Base-by-base conservation (phyloP, 2,888 invertebrate genomes). In the Tanypteryx hageni region DNA sequence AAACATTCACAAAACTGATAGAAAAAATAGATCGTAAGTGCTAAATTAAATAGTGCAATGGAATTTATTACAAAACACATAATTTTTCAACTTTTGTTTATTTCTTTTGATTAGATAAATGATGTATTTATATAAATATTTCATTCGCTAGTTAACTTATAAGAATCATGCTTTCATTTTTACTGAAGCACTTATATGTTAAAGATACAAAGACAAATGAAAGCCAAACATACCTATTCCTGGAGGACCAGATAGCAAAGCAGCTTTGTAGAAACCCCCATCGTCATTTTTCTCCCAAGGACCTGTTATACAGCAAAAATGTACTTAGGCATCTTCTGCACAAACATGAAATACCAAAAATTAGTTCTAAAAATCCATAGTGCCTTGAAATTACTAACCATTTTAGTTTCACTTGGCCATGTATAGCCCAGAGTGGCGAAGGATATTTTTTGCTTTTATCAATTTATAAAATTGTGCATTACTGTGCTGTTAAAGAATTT, bases 191-290 rank as follows among this genome's bases (percentile, higher is more conserved):
- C 11, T 3, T n/a, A n/a, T 14, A 82, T 58, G 22, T 31, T 81
- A 81, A 59, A 13, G 11, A 56, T 61, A 5, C 27, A 91, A 58
- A 91, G 9, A 84, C 16, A 76, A 27, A 76, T 76, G 11, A 27
- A 27, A 16, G 22, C 58, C 61, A 83, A 85, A 95, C 94, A 95
- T 95, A 95, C 99, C 99, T 93, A 99, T 97, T 83, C 99, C 99
- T 0, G 99, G 99, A 0, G 99, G 98, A 3, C 99, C 99, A 0
- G 99, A 99, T 0, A 99, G 95, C 56, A 99, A 95, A 0, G 98
- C 99, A 0, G 99, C 99, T 95, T 98, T 99, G 94, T 96, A 99
- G 94, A 97, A 98, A 0, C 97, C 97, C 0, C 99, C 99, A 94
- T 98, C 98, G 94, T 97, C 97, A 94, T 97, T 97, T 95, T 97